A percentile compares a stretch with the other conserved stretches of the same genome.
These are phyloP conservation scores for Galagoides demidoff DNA, from an alignment of 2,797 vertebrate species.

Conservation along the genomic window DNA sequence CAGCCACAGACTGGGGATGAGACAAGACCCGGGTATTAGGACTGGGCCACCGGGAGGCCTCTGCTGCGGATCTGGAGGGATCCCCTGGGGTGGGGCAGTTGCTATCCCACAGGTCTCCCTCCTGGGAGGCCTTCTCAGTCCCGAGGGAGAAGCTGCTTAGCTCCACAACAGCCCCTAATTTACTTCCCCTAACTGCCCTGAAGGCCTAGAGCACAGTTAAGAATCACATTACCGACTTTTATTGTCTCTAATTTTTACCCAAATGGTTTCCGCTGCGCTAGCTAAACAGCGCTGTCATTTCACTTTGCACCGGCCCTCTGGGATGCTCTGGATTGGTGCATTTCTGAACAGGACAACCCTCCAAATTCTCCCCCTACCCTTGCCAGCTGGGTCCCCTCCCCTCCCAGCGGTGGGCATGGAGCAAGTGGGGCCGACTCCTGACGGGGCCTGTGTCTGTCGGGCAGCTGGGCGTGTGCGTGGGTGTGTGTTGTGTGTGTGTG, in stretches of 20 bases:
- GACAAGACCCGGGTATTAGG: neutral
- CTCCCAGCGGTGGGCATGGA: neutral
- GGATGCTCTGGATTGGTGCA: neutral
- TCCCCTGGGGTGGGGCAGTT: neutral
- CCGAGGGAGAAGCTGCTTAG: neutral
- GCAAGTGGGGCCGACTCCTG: neutral
- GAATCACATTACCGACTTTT: constrained; percentile 78
- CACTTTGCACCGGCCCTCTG: neutral
- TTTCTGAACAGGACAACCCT: neutral
- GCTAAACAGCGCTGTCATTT: constrained; percentile 41
- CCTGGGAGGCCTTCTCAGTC: neutral
- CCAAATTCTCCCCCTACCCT: no score
- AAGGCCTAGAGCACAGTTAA: constrained; percentile 82
- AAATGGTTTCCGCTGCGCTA: constrained; percentile 70
- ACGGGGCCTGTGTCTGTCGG: neutral
- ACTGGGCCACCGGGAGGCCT: neutral
- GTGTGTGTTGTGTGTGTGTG: no score
- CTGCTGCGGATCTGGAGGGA: neutral
- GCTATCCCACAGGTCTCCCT: neutral
- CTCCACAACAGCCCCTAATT: constrained; percentile 73
- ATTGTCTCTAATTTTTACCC: constrained; percentile 74
- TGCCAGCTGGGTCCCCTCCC: accelerated
- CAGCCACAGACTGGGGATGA: neutral
- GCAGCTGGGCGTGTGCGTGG: neutral
- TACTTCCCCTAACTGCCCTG: constrained; percentile 75